Conservation (phyloP, 2,888 invertebrate genomes). For the Synergus itoensis region DNA sequence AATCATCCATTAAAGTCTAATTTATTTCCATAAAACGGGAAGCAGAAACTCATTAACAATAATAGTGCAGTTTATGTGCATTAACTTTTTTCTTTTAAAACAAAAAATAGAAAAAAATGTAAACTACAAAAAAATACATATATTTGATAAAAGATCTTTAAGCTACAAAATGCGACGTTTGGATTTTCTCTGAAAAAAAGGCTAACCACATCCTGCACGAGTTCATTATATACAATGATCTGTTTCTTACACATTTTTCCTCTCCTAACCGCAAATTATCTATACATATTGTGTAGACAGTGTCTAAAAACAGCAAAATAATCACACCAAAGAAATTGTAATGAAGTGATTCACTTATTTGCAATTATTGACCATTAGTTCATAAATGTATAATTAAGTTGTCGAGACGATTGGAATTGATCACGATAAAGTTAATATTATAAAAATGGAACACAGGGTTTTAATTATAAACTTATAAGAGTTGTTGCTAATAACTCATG, state of each 20-base stretch:
- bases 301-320: not conserved
- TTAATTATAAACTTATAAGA: not conserved
- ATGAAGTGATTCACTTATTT: slow-evolving; percentile 26
- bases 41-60: not conserved
- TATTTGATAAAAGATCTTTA: not conserved
- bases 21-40: not conserved
- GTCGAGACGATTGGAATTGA: slow-evolving; percentile 23
- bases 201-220: not conserved
- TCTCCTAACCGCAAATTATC: slow-evolving; percentile 13
- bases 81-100: not conserved
- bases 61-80: not conserved
- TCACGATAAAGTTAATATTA: not conserved
- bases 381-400: slow-evolving; percentile 31
- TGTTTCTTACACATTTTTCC: slow-evolving; percentile 6
- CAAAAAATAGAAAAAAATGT: not conserved
- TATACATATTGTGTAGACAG: not conserved
- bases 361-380: slow-evolving; percentile 29
- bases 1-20: not conserved
- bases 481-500: not conserved
- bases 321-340: not conserved
- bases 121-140: not conserved
- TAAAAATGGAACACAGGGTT: not conserved
- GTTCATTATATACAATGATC: slow-evolving; percentile 24
- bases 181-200: slow-evolving; percentile 4
- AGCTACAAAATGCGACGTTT: not conserved